Conservation (phyloP, 1,140 invertebrate species). For the Lineus longissimus region DNA sequence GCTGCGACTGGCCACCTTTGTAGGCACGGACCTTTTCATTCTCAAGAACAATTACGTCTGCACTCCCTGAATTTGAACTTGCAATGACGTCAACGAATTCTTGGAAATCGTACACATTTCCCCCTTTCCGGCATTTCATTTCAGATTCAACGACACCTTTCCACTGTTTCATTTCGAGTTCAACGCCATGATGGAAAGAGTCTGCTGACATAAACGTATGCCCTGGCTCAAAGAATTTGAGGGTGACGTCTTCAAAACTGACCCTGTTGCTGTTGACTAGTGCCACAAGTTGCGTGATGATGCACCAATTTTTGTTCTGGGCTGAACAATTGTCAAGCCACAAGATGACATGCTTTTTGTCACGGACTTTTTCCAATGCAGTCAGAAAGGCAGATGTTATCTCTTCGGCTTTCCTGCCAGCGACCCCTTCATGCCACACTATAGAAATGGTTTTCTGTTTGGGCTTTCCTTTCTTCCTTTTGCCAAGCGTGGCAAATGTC, state of each 20-base stretch:
- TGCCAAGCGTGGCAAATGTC: conserved; percentile 9
- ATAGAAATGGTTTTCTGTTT: not conserved
- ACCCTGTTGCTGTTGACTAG: not conserved
- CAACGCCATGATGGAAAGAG: conserved; percentile 6
- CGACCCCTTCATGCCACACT: not conserved
- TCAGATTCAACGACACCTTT: not conserved
- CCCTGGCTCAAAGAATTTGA: conserved; percentile 11
- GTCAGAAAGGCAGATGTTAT: not conserved
- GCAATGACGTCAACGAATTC: conserved; percentile 8
- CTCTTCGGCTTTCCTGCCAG: not conserved
- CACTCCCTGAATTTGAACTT: not conserved
- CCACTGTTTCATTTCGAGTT: not conserved
- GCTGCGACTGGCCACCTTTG: not conserved
- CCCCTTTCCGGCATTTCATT: conserved; percentile 7
- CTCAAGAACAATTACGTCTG: not conserved
- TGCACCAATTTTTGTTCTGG: conserved; percentile 2
- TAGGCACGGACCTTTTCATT: not conserved
- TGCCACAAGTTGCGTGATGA: not conserved
- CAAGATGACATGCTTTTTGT: not conserved
- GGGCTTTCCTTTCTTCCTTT: not conserved
- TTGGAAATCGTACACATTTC: conserved; percentile 11
- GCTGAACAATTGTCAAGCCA: not conserved
- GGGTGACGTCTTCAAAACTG: not conserved
- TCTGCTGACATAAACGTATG: conserved; percentile 15
- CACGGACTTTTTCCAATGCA: not conserved